A percentile compares a stretch with the other conserved stretches of the same genome.
These are phyloP conservation scores for Neopelma chrysocephalum DNA, from an alignment of 2,797 vertebrate genomes.

Conservation along the genomic window DNA sequence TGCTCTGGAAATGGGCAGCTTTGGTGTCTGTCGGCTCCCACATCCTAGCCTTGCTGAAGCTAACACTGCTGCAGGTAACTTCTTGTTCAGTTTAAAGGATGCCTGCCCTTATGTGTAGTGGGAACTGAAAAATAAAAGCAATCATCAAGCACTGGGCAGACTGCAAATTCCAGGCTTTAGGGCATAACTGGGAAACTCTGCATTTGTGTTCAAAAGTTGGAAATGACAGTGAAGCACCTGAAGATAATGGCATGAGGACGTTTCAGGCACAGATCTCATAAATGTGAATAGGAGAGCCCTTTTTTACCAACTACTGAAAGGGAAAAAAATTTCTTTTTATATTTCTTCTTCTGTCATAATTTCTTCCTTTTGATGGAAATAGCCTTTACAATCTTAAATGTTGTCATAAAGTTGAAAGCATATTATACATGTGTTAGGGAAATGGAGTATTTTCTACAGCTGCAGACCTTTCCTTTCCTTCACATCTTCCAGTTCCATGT, in stretches of 20 bases:
- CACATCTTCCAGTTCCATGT: not conserved
- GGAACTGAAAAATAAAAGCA: not conserved
- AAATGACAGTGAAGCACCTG: not conserved
- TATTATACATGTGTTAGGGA: not conserved
- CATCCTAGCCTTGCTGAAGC: not conserved
- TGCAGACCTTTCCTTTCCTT: not conserved
- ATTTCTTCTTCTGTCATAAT: not conserved
- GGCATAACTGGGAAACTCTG: not conserved
- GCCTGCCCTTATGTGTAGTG: not conserved
- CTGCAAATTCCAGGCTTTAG: not conserved
- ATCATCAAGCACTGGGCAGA: not conserved
- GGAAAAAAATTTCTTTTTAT: not conserved
- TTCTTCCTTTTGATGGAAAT: not conserved
- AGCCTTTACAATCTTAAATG: not conserved
- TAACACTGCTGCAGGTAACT: not conserved
- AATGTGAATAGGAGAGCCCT: not conserved
- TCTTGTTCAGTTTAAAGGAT: not conserved
- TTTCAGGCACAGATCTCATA: not conserved
- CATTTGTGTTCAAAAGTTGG: not conserved
- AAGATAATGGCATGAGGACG: not conserved
- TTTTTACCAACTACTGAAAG: not conserved
- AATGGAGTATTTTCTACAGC: not conserved
- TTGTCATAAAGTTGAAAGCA: not conserved
- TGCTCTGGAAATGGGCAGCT: not conserved
- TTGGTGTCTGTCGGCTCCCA: not conserved